Evolutionary conservation across 2,888 invertebrate species (phyloP), one percentile per base, ranked within the genome.

Genomic region (Cryptosula pallasiana): DNA sequence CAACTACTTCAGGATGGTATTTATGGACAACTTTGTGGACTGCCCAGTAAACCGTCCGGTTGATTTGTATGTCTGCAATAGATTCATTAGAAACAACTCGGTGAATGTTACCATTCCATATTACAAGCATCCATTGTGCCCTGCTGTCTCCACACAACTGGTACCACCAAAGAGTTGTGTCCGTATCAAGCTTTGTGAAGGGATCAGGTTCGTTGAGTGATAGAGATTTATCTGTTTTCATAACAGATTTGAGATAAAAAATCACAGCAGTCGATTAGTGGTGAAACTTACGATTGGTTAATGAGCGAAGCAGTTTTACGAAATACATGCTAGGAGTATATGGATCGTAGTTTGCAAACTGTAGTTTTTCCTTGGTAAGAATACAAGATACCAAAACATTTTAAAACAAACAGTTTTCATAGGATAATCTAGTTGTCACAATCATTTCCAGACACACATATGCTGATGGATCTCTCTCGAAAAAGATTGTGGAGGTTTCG

Each of bases 391-490:
- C n/a, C n/a, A n/a, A n/a, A n/a, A n/a, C n/a, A n/a, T n/a, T n/a
- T n/a, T n/a, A n/a, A n/a, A n/a, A n/a, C n/a, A n/a, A n/a, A n/a
- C n/a, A n/a, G n/a, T n/a, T n/a, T n/a, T n/a, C n/a, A n/a, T n/a
- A n/a, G n/a, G n/a, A n/a, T n/a, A n/a, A n/a, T n/a, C n/a, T n/a
- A n/a, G n/a, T n/a, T n/a, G n/a, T n/a, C n/a, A n/a, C n/a, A n/a
- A n/a, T n/a, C n/a, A n/a, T n/a, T n/a, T n/a, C 45, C 20, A 70
- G 70, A 23, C 70, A 70, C 45, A 54, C 70, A 3, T 54, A 70
- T 29, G 45, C 32, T 1, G 70, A 70, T 29, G 70, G 70, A 9
- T 54, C 45, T 5, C 36, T 70, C 25, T 36, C 70, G 5, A 70
- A 16, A 9, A 70, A 70, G 45, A 45, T 54, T 29, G 70, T 70